These are phyloP conservation scores for Zingel zingel DNA, from an alignment of 2,113 vertebrate species.

Conservation along the genomic window DNA sequence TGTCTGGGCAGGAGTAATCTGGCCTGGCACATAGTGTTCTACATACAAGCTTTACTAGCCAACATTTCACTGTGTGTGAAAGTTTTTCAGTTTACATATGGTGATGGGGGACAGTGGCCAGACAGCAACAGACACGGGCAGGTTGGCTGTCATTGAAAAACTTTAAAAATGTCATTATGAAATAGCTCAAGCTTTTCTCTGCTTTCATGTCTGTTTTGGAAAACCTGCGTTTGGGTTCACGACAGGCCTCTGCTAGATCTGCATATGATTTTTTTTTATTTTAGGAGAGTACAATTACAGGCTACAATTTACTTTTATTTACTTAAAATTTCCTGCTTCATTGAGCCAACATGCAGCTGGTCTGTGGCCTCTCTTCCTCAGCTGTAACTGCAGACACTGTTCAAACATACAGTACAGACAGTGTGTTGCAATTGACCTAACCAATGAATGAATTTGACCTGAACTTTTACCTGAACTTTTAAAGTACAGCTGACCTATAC, in stretches of 20 bases:
- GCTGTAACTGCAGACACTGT: background rate
- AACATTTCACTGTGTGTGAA: background rate
- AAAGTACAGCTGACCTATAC: background rate
- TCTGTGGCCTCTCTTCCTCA: background rate
- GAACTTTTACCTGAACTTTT: background rate
- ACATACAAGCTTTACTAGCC: background rate
- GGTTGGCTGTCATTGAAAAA: background rate
- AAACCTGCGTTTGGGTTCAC: background rate
- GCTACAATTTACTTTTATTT: background rate
- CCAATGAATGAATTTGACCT: background rate
- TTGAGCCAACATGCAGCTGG: background rate
- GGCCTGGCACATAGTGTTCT: slow-evolving; percentile 36
- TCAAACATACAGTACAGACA: background rate
- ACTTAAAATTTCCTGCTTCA: background rate
- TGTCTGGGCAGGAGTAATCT: slow-evolving; percentile 30
- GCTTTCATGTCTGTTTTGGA: background rate
- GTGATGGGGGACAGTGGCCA: background rate
- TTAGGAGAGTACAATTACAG: background rate
- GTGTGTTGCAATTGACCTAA: background rate
- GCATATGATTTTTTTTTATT: background rate
- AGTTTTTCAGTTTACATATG: background rate
- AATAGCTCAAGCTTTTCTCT: background rate
- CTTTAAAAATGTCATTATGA: background rate
- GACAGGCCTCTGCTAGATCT: background rate
- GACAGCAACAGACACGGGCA: background rate